A percentile compares a stretch with the other conserved stretches of the same genome.
Evolutionary conservation across 2,888 invertebrate genomes (phyloP).

Genomic region (Tenthredo livida): DNA sequence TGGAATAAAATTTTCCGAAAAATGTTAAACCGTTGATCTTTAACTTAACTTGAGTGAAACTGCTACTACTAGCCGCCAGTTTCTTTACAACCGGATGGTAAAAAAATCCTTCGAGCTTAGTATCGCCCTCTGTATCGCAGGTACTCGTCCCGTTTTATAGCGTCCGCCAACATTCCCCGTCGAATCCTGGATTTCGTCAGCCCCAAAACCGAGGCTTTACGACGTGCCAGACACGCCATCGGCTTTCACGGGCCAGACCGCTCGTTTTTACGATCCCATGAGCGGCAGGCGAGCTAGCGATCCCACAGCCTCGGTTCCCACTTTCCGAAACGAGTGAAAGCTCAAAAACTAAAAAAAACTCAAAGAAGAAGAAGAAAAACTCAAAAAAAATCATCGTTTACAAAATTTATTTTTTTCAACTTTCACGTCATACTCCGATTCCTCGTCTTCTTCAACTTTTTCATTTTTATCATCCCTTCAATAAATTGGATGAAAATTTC

Average conservation of each 20-base stretch:
- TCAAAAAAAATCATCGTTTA: not conserved
- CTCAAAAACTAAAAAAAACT: not conserved
- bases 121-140: not conserved
- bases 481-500: not conserved
- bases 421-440: too few species aligned
- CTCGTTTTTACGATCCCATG: slow-evolving; percentile 26
- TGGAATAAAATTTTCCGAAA: not conserved
- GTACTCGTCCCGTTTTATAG: slow-evolving; percentile 5
- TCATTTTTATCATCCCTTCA: not conserved
- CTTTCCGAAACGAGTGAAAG: not conserved
- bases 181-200: slow-evolving; percentile 10
- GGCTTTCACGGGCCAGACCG: slow-evolving; percentile 20
- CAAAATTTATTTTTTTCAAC: too few species aligned
- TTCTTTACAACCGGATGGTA: slow-evolving; percentile 6
- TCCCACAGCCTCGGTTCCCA: not conserved
- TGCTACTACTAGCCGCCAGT: not conserved
- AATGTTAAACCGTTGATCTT: not conserved
- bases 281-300: not conserved
- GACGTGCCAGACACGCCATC: slow-evolving; percentile 46
- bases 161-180: slow-evolving; percentile 12
- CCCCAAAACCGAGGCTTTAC: slow-evolving; percentile 34
- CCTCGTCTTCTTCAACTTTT: too few species aligned
- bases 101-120: not conserved
- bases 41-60: not conserved
- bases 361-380: not conserved